phyloP scores from a whole-genome alignment of 64 coral and sea anemone species.

The Exaiptasia diaphana region DNA sequence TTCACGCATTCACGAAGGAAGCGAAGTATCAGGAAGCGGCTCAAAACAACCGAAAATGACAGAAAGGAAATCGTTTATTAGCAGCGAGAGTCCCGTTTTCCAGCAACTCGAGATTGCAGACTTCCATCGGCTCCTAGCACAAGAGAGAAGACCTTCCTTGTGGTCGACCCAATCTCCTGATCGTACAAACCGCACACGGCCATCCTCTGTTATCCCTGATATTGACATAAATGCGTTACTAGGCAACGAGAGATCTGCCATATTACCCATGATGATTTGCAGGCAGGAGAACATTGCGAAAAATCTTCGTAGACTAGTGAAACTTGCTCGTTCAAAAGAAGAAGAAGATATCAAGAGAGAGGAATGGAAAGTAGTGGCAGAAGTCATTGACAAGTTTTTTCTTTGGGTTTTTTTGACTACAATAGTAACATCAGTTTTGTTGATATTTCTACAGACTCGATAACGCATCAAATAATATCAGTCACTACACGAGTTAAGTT shows the following conservation, averaged over 20 bases:
- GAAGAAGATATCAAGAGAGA: constrained; percentile 62
- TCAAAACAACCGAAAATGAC: not conserved
- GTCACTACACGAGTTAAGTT: no score
- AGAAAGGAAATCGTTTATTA: not conserved
- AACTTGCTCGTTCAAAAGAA: constrained; percentile 34
- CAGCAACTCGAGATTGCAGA: not conserved
- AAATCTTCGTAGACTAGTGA: constrained; percentile 38
- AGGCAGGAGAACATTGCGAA: constrained; percentile 40
- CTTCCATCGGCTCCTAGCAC: not conserved
- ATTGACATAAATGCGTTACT: not conserved
- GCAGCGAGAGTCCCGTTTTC: not conserved
- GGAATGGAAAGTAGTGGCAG: constrained; percentile 77
- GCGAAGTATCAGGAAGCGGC: not conserved
- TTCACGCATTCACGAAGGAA: not conserved
- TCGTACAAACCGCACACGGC: not conserved
- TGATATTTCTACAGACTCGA: constrained; percentile 58
- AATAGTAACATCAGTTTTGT: constrained; percentile 51
- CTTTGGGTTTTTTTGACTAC: constrained; percentile 62
- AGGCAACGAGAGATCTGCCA: not conserved
- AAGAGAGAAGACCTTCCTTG: not conserved
- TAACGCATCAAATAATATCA: no score
- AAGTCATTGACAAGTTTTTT: constrained; percentile 74
- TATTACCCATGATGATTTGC: constrained; percentile 5
- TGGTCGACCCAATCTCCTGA: constrained; percentile 6
- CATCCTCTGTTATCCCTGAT: not conserved